Base-by-base conservation (phyloP, 2,888 invertebrate species). In the Omphaloscelis lunosa region DNA sequence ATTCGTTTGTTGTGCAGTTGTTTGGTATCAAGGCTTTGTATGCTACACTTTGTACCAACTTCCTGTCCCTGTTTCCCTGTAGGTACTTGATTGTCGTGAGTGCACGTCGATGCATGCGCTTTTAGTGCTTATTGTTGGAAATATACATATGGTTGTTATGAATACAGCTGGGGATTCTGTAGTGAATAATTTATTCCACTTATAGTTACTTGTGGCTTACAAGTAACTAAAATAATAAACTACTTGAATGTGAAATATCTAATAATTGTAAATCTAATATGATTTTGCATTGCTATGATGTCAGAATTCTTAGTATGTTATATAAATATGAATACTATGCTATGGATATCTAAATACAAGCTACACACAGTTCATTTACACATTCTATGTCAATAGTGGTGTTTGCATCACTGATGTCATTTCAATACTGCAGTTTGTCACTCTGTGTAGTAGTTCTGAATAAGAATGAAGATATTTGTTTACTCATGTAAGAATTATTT, bases 81-180 rank as follows among this genome's bases (percentile, higher is more conserved):
- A 89, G 90, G 86, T 88, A 90, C 87, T 72, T 82, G 83, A 79
- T 41, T 85, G 81, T 84, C 78, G 83, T 72, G 86, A 89, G 88
- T 92, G 93, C 94, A 93, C 91, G 91, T 87, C 88, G 87, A 90
- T 95, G 96, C 96, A 95, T 95, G 95, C 84, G 93, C 94, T 94
- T 93, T 91, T 89, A 86, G 83, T 81, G 88, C 88, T 88, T 87
- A 76, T 65, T 82, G 53, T 77, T 77, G 68, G 62, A 66, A 78
- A 77, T 79, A 73, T 34, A 34, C 34, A 34, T 34, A 34, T 48
- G 76, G 58, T 79, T 83, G 62, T 80, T 65, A 76, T 85, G 74
- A 74, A 70, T 72, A 53, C 66, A 82, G 61, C 72, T 69, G 66
- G 77, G 80, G 58, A n/a, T 77, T 69, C 75, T n/a, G 58, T 69